Conservation (phyloP, 2,113 vertebrate species). For the Myanophis thanlyinensis region DNA sequence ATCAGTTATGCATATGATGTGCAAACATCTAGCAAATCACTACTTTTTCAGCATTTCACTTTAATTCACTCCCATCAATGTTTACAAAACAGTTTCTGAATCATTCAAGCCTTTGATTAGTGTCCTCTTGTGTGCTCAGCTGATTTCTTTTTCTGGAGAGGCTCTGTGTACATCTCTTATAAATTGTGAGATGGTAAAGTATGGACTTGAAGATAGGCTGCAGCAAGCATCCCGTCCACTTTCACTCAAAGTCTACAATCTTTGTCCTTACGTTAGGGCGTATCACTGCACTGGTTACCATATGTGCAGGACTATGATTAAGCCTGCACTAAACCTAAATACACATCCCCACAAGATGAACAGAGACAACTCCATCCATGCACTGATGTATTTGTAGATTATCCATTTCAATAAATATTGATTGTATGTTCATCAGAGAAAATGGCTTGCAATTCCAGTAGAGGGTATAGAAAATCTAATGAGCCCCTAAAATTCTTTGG, state of each 20-base stretch:
- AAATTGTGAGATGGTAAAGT: not conserved
- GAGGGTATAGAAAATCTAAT: not conserved
- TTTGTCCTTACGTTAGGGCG: not conserved
- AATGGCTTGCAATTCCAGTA: not conserved
- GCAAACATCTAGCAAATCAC: constrained; percentile 52
- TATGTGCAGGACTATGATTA: not conserved
- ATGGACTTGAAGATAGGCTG: not conserved
- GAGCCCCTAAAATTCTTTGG: not conserved
- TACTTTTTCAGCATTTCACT: not conserved
- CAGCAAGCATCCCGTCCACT: not conserved
- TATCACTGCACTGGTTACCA: not conserved
- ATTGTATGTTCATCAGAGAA: not conserved
- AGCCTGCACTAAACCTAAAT: not conserved
- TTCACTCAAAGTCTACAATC: not conserved
- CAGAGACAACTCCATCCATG: not conserved
- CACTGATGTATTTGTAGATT: not conserved
- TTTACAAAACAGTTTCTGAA: constrained; percentile 39
- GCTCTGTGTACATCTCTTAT: constrained; percentile 46
- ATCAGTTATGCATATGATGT: constrained; percentile 9
- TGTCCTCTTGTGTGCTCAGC: constrained; percentile 43
- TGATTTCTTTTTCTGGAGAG: constrained; percentile 32
- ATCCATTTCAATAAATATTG: not conserved
- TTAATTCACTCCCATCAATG: constrained; percentile 33
- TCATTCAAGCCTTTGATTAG: constrained; percentile 22
- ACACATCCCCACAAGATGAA: not conserved